Percentiles rank a stretch among this genome's conserved stretches.
These are phyloP conservation scores for Calephelis perditalis DNA, from an alignment of 2,888 invertebrate genomes.

Conservation along the genomic window DNA sequence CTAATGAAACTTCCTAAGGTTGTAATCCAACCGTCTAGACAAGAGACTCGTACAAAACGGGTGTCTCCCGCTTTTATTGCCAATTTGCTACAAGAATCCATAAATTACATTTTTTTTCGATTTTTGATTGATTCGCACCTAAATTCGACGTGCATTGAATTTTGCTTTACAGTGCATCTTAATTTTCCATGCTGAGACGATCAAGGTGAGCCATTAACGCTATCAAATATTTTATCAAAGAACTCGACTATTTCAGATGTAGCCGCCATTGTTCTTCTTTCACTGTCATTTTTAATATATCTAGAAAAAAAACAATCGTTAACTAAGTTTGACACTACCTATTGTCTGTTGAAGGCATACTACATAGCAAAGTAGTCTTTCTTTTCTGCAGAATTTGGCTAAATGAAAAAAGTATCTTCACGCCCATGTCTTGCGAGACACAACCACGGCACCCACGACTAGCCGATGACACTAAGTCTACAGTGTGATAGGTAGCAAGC, in stretches of 20 bases:
- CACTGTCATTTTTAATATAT: not conserved
- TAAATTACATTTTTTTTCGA: slow-evolving; percentile 23
- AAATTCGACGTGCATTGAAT: slow-evolving; percentile 22
- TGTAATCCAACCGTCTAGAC: slow-evolving; percentile 28
- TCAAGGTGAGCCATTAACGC: slow-evolving; percentile 18
- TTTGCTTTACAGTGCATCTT: slow-evolving; percentile 19
- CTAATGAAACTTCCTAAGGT: slow-evolving; percentile 29
- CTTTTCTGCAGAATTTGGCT: too few species aligned
- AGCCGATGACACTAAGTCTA: too few species aligned
- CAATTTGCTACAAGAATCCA: slow-evolving; percentile 17
- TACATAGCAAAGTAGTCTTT: too few species aligned
- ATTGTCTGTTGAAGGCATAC: too few species aligned
- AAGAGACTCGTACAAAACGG: slow-evolving; percentile 22
- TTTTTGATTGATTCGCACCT: slow-evolving; percentile 23
- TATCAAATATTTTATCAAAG: slow-evolving; percentile 25
- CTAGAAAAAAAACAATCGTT: not conserved
- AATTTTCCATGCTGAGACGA: slow-evolving; percentile 19
- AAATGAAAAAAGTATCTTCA: too few species aligned
- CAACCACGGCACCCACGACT: too few species aligned
- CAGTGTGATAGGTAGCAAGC: too few species aligned
- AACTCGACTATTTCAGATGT: slow-evolving; percentile 23
- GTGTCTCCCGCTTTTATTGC: slow-evolving; percentile 15
- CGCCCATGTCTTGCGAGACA: too few species aligned
- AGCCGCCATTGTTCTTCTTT: slow-evolving; percentile 6
- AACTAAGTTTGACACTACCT: too few species aligned